A percentile compares a stretch with the other conserved stretches of the same genome.
Conservation (phyloP, 1,140 invertebrate genomes). For the Leptopilina boulardi region DNA sequence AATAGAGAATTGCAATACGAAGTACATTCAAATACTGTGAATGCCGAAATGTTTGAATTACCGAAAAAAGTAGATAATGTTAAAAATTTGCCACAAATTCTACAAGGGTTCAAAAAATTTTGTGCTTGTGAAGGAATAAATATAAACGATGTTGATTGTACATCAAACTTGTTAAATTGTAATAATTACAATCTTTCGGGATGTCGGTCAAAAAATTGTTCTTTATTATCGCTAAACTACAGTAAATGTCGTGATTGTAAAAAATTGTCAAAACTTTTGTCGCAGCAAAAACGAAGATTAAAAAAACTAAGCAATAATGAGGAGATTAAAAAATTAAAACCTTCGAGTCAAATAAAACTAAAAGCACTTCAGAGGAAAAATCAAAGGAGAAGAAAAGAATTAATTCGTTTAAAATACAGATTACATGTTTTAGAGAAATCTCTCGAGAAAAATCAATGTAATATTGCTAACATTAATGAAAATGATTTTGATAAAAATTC, state of each 20-base stretch:
- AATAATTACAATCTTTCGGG: too few species aligned
- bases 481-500: slow-evolving; percentile 31
- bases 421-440: neutral
- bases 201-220: too few species aligned
- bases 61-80: too few species aligned
- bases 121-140: too few species aligned
- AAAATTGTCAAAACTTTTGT: neutral
- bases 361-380: slow-evolving; percentile 29
- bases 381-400: neutral
- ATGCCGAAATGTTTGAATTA: too few species aligned
- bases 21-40: too few species aligned
- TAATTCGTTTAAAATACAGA: slow-evolving; percentile 10
- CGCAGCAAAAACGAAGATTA: neutral
- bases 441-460: slow-evolving; percentile 8
- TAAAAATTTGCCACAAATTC: too few species aligned
- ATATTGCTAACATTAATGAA: slow-evolving; percentile 1
- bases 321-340: neutral
- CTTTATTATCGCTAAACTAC: neutral
- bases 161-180: too few species aligned
- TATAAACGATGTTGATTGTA: too few species aligned
- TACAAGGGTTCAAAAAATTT: too few species aligned
- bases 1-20: too few species aligned
- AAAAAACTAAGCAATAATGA: neutral
- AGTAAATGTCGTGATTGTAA: neutral
- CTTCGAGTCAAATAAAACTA: slow-evolving; percentile 23